Evolutionary conservation across 2,797 vertebrate species (phyloP), one percentile per base, ranked within the genome.

Genomic region (Melanotaenia nigrans): DNA sequence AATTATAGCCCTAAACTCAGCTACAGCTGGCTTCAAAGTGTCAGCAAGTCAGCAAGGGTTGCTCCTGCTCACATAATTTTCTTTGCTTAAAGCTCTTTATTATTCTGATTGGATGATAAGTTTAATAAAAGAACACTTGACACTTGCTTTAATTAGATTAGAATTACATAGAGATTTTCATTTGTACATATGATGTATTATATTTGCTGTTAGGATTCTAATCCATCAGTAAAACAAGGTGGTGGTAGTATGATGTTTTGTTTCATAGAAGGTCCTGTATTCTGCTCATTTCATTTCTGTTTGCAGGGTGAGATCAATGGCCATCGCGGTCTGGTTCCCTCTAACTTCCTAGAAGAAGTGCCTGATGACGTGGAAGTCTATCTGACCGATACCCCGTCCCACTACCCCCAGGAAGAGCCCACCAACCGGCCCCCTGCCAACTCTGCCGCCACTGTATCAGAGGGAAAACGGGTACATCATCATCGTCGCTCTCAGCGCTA

Each of bases 321-420:
- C 79, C 98, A 99, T 60, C 96, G 96, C 20, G 98, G 97, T 79
- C 94, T 99, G 68, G 96, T 99, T 82, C 98, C 98, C 85, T 99
- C 98, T 63, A 99, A 99, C 94, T 99, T 99, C 88, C 96, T 99
- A 74, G 98, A 99, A 96, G 98, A 99, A 96, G 98, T 99, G 95
- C 98, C 98, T 96, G 97, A 98, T 8, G 97, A 99, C 10, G 97
- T 99, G 76, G 97, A 99, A 88, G 97, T 99, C 78, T 97, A 96
- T 89, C 94, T 99, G 3, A 99, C 97, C 0, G 97, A 99, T 2
- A 96, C 93, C 1, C 96, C 96, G 0, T 88, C 95, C 40, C 95
- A 92, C 73, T 94, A 95, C 4, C 88, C 89, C 62, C 96, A 94
- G 10, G 97, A 97, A 20, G 83, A 93, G 0, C 93, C 95, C 2